phyloP scores from a whole-genome alignment of 2,113 vertebrate species.

The Thomomys bottae region DNA sequence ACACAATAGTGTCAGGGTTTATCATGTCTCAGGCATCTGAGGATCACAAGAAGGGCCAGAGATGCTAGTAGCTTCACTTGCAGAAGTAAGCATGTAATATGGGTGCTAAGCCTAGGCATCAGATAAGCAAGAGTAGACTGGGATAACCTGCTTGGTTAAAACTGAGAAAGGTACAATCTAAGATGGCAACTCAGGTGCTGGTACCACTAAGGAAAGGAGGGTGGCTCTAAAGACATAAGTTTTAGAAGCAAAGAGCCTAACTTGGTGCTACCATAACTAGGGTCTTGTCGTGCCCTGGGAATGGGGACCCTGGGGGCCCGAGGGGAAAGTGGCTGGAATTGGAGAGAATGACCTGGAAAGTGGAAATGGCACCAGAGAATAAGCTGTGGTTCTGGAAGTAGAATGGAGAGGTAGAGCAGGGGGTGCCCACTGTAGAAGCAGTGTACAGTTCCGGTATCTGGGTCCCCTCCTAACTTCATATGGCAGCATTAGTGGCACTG shows the following conservation, averaged over 20 bases:
- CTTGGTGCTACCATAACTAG: background rate
- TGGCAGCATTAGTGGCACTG: background rate
- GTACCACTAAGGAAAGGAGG: background rate
- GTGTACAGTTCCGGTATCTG: accelerated
- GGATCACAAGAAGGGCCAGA: background rate
- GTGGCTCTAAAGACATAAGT: background rate
- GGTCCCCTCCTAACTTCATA: accelerated
- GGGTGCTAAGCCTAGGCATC: too few relatives aligned
- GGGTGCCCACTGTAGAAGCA: background rate
- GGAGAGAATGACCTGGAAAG: too few relatives aligned
- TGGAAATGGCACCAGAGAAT: background rate
- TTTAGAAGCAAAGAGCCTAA: background rate
- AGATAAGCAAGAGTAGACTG: background rate
- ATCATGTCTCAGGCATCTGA: background rate
- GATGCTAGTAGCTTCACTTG: background rate
- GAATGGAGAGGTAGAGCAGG: background rate
- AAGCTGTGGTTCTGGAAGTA: background rate
- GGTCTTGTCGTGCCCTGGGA: background rate
- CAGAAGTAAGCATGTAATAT: background rate
- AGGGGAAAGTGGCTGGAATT: background rate
- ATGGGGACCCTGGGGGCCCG: background rate
- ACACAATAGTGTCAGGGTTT: too few relatives aligned
- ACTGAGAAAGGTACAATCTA: background rate
- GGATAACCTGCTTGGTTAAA: background rate
- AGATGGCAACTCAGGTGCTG: background rate